Conservation (phyloP, 2,797 vertebrate genomes). For the Gymnocypris eckloni region DNA sequence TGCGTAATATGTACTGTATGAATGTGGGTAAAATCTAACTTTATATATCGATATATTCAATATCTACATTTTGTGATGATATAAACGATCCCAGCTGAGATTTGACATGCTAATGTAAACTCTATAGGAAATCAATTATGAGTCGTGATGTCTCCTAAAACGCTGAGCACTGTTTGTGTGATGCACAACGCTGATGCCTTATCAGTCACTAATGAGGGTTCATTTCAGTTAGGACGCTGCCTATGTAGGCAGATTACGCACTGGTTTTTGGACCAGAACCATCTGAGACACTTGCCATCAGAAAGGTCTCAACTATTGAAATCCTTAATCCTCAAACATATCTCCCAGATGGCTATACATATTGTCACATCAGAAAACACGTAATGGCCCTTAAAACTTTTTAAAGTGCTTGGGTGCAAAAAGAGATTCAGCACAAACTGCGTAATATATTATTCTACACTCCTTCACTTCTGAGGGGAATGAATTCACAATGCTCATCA, state of each 20-base stretch:
- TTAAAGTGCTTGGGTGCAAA: background rate
- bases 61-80: background rate
- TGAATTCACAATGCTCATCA: slow-evolving; percentile 26
- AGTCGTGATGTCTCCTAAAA: background rate
- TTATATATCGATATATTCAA: background rate
- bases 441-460: background rate
- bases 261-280: background rate
- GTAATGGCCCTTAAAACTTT: background rate
- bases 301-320: background rate
- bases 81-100: background rate
- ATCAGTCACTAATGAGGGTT: background rate
- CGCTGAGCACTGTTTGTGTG: background rate
- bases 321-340: background rate
- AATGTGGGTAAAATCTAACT: background rate
- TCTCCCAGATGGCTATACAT: background rate
- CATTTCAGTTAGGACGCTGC: background rate
- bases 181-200: background rate
- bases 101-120: background rate
- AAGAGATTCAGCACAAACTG: background rate
- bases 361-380: slow-evolving; percentile 9
- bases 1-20: background rate
- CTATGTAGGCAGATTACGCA: background rate
- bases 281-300: background rate
- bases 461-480: background rate
- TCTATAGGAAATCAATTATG: background rate